Evolutionary conservation across 37 sponge, comb jelly and placozoan species (phyloP).

Genomic region (Amphimedon queenslandica): DNA sequence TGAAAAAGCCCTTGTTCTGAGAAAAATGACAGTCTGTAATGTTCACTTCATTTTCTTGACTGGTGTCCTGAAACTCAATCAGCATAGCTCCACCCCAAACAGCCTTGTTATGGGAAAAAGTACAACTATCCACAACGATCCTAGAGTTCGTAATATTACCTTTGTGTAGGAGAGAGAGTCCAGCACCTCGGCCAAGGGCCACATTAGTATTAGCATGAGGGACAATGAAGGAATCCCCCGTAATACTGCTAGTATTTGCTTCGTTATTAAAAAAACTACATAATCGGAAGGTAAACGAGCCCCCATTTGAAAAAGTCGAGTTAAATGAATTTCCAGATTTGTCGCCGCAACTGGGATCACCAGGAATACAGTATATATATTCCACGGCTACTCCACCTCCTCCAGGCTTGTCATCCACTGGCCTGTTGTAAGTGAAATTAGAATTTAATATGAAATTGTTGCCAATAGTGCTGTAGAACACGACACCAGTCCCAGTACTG

Average conservation of each 20-base stretch:
- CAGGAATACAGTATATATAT: too few species aligned
- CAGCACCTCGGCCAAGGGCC: conserved; percentile 45
- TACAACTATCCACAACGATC: background rate
- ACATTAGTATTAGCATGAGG: background rate
- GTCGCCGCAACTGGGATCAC: too few species aligned
- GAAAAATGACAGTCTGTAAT: background rate
- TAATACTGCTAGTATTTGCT: background rate
- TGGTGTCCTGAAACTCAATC: conserved; percentile 29
- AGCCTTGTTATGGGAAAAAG: conserved; percentile 18
- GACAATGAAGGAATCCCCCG: background rate
- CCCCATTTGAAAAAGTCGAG: too few species aligned
- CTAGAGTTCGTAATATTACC: conserved; percentile 15
- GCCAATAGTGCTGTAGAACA: too few species aligned
- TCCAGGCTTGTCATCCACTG: too few species aligned
- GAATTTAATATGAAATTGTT: too few species aligned
- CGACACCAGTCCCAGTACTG: too few species aligned
- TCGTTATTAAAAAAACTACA: conserved; percentile 24
- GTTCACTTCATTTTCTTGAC: conserved; percentile 7
- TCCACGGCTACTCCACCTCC: too few species aligned
- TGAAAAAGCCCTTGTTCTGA: conserved; percentile 5
- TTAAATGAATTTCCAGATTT: too few species aligned
- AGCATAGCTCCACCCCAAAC: conserved; percentile 46
- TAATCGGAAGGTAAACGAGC: too few species aligned
- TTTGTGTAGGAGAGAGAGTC: conserved; percentile 29
- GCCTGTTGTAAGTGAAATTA: too few species aligned